Conservation (phyloP, 1,140 invertebrate genomes). For the Caenorhabditis brenneri region DNA sequence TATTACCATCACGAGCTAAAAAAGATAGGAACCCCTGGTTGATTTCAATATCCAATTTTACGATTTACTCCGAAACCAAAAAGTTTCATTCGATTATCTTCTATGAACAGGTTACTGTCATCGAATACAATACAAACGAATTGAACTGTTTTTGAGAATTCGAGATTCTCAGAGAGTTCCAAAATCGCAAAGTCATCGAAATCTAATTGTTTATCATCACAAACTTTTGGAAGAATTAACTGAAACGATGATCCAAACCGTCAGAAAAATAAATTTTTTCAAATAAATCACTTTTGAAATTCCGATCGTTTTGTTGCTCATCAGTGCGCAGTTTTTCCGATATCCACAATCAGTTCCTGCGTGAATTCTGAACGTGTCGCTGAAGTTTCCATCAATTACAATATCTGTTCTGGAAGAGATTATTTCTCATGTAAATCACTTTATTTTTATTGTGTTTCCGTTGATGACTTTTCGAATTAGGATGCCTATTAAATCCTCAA, state of each 20-base stretch:
- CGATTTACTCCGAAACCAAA: background rate
- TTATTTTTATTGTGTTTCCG: no score
- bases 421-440: background rate
- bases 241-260: no score
- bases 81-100: background rate
- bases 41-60: background rate
- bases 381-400: background rate
- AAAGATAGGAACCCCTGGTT: background rate
- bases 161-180: background rate
- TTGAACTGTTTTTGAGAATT: background rate
- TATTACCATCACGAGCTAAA: background rate
- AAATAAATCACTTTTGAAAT: slow-evolving; percentile 1
- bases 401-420: background rate
- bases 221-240: slow-evolving; percentile 18
- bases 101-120: background rate
- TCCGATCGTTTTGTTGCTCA: background rate
- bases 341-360: slow-evolving; percentile 6
- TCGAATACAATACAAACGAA: background rate
- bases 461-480: background rate
- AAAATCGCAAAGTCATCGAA: slow-evolving; percentile 24
- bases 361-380: background rate
- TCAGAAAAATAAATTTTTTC: no score
- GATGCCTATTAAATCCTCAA: background rate
- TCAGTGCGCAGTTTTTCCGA: background rate
- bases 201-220: slow-evolving; percentile 22